Evolutionary conservation across 1,140 invertebrate species (phyloP).

Genomic region (Microvelia longipes): DNA sequence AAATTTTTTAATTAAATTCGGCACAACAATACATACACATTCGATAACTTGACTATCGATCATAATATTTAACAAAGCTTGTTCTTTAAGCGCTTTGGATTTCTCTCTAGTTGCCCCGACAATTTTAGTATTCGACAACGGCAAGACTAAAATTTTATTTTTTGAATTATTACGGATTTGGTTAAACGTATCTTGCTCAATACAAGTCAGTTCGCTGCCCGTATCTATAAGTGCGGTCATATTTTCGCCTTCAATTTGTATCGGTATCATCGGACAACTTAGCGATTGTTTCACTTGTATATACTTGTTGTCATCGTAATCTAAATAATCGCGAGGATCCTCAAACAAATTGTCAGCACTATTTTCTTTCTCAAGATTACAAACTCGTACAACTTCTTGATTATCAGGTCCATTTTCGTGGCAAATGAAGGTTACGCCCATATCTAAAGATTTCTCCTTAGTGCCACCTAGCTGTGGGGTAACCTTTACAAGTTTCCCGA

Average conservation of each 20-base stretch:
- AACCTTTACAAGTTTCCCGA: background rate
- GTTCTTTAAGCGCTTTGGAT: background rate
- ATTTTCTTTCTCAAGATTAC: too few relatives aligned
- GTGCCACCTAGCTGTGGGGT: background rate
- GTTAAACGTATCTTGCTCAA: background rate
- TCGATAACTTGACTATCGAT: background rate
- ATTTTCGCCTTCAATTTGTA: background rate
- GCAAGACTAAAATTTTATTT: background rate
- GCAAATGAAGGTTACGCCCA: background rate
- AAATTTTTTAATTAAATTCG: background rate
- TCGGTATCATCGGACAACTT: background rate
- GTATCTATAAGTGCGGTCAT: background rate
- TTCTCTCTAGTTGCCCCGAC: background rate
- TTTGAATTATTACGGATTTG: background rate
- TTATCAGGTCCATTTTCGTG: background rate
- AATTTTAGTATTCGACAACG: background rate
- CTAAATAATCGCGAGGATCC: background rate
- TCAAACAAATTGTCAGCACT: too few relatives aligned
- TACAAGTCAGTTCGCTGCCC: background rate
- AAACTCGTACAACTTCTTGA: too few relatives aligned
- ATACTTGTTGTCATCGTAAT: background rate
- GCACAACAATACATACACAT: background rate
- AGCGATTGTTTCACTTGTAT: background rate
- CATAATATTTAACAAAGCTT: background rate
- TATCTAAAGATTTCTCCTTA: background rate